Evolutionary conservation across 2,888 invertebrate species (phyloP), one percentile per base, ranked within the genome.

Genomic region (Himalopsyche kuldschensis): DNA sequence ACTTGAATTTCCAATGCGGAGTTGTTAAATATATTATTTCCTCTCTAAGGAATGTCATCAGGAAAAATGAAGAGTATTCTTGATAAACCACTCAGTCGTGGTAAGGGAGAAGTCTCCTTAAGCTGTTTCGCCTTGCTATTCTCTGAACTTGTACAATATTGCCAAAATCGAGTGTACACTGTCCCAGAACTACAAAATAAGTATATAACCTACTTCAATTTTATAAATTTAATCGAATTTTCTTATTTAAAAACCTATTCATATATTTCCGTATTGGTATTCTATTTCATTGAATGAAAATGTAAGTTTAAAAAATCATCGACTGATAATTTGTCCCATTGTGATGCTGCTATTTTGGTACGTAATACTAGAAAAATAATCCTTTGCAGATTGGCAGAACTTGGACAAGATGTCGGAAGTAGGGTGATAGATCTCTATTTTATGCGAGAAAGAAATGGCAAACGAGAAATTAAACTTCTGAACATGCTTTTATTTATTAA

Each of bases 111-210:
- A 93, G 95, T 98, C 82, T 98, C 97, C 78, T 90, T 98, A 80
- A 97, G 97, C 87, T 95, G 97, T 87, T 99, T 97, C 91, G 98
- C 99, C 0, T 92, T 99, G 78, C 92, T 99, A 82, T 99, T 99
- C 90, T 98, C 99, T 27, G 99, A 99, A 93, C 95, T 99, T 86
- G 98, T 99, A 1, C 98, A 99, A 89, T 99, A 99, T 91, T 98
- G 98, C 88, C 99, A 99, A 92, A 98, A 97, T 92, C 95, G 97
- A 87, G 98, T 98, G 10, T 96, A 96, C 89, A 98, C 97, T 15
- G 96, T 99, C 46, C 96, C 97, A n/a, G 98, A 99, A 89, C 91
- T 99, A 75, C 98, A 99, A 89, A 96, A 93, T 87, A 98, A 96
- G 98, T 98, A 91, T 91, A 92, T 89, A 27, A 69, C 41, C n/a